Evolutionary conservation across 2,888 invertebrate species (phyloP).

Genomic region (Orthosia gracilis): DNA sequence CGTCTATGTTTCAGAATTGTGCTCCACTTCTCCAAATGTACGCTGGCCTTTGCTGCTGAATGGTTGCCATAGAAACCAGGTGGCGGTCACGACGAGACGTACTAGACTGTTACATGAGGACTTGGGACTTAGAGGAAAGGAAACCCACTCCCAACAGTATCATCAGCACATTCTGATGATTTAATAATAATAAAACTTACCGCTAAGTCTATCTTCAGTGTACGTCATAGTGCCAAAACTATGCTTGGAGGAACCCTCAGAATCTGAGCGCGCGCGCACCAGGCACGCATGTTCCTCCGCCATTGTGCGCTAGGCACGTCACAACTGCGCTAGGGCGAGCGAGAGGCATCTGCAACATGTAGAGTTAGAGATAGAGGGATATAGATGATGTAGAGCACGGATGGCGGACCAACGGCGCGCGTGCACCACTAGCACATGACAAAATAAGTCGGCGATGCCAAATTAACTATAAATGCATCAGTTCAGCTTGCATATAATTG

Average conservation of each 20-base stretch:
- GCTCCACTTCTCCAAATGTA: not conserved
- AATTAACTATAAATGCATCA: too few species aligned
- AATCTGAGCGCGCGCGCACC: conserved; percentile 89
- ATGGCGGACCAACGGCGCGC: too few species aligned
- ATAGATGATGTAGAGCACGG: not conserved
- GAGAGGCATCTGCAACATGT: conserved; percentile 78
- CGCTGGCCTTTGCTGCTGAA: not conserved
- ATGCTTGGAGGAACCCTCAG: conserved; percentile 86
- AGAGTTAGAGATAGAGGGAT: not conserved
- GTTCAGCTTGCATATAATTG: too few species aligned
- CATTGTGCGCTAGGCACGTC: conserved; percentile 78
- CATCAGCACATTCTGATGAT: too few species aligned
- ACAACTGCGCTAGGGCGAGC: conserved; percentile 56
- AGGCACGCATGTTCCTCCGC: conserved; percentile 92
- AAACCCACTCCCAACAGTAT: too few species aligned
- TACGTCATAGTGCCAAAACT: conserved; percentile 88
- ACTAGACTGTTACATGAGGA: too few species aligned
- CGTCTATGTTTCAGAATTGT: too few species aligned
- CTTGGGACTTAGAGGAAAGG: too few species aligned
- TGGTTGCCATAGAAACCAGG: too few species aligned
- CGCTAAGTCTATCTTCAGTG: conserved; percentile 81
- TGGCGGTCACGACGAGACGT: too few species aligned
- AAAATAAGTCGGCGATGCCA: too few species aligned
- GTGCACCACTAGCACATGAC: too few species aligned
- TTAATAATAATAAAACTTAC: conserved; percentile 62